These are phyloP conservation scores for Bungarus multicinctus DNA, from an alignment of 2,113 vertebrate species.

Conservation along the genomic window DNA sequence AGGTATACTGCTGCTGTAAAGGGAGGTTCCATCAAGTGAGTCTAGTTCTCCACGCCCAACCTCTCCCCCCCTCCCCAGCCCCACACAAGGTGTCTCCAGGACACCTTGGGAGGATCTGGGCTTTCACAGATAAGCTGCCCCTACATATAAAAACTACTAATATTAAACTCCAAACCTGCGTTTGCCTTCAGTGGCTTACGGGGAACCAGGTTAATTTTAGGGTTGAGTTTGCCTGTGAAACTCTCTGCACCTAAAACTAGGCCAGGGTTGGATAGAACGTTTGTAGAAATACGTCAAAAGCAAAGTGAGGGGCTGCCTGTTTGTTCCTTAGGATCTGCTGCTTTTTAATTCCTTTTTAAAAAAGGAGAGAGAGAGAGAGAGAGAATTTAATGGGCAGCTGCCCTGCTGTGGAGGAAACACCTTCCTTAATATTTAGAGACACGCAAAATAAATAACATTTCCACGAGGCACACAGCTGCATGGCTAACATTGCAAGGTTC, in stretches of 20 bases:
- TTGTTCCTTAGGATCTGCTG: background rate
- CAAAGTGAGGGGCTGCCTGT: background rate
- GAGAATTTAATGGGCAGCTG: background rate
- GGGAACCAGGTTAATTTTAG: background rate
- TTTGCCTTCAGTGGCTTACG: too few species aligned
- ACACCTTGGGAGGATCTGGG: background rate
- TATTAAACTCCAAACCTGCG: too few species aligned
- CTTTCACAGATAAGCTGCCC: background rate
- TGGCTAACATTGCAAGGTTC: background rate
- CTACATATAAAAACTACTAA: too few species aligned
- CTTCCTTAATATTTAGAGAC: background rate
- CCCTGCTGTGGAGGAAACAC: background rate
- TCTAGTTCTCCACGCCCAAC: background rate
- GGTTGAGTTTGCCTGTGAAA: background rate
- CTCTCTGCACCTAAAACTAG: background rate
- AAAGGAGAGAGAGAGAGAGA: background rate
- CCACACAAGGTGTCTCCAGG: background rate
- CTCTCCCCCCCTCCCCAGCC: background rate
- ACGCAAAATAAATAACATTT: background rate
- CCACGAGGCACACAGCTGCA: background rate
- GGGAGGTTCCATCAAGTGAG: background rate
- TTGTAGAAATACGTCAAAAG: background rate
- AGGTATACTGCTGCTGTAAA: background rate
- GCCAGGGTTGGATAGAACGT: too few species aligned
- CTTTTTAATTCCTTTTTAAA: background rate